Evolutionary conservation across 2,797 vertebrate species (phyloP).

Genomic region (Microchirus variegatus): DNA sequence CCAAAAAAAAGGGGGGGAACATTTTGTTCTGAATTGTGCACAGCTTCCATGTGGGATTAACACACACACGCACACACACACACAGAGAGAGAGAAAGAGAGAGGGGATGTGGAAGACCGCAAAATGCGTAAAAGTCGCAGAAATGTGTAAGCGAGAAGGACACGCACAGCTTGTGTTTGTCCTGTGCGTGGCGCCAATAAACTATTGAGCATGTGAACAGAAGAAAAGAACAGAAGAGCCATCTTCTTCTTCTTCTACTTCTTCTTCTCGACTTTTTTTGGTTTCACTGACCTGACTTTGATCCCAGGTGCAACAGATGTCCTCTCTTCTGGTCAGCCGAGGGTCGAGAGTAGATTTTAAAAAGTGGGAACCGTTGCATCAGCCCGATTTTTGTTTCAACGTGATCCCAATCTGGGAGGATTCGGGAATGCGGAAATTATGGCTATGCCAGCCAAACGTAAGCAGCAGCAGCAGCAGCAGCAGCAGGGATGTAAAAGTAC

Average conservation of each 20-base stretch:
- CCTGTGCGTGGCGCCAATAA: slow-evolving; percentile 52
- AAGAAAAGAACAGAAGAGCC: neutral
- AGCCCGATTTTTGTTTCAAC: slow-evolving; percentile 90
- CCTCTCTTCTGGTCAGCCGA: slow-evolving; percentile 83
- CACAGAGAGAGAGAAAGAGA: too few species aligned
- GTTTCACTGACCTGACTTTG: slow-evolving; percentile 82
- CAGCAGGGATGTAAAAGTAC: slow-evolving; percentile 78
- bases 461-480: slow-evolving; percentile 69
- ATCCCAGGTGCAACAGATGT: slow-evolving; percentile 82
- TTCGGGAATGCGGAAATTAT: slow-evolving; percentile 98
- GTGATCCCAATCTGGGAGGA: slow-evolving; percentile 94
- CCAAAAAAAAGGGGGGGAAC: slow-evolving; percentile 42
- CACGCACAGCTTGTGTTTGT: neutral
- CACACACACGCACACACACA: too few species aligned
- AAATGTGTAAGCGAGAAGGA: neutral
- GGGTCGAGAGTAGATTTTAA: slow-evolving; percentile 88
- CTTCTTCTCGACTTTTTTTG: slow-evolving; percentile 40
- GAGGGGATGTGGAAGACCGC: neutral
- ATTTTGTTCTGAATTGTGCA: slow-evolving; percentile 59
- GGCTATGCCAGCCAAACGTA: slow-evolving; percentile 90
- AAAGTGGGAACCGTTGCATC: slow-evolving; percentile 96
- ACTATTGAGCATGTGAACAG: slow-evolving; percentile 2
- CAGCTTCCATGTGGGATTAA: slow-evolving; percentile 18
- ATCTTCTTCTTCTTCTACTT: neutral
- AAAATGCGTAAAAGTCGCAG: neutral